A percentile compares a stretch with the other conserved stretches of the same genome.
Evolutionary conservation across 2,113 vertebrate species (phyloP).

Genomic region (Myrmecophaga tridactyla): DNA sequence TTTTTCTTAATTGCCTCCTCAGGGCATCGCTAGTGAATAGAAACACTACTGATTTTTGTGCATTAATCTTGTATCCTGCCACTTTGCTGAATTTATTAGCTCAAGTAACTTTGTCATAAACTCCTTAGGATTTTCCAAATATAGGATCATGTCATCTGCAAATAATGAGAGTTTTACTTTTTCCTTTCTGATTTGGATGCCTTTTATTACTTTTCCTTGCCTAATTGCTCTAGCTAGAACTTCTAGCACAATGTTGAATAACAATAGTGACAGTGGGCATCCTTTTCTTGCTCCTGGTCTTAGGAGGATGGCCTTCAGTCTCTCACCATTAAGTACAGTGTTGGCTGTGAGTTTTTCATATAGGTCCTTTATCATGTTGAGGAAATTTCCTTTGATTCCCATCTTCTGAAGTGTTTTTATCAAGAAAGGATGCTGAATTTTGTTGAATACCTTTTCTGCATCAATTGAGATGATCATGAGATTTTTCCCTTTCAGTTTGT

Average conservation of each 20-base stretch:
- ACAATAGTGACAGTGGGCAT: background rate
- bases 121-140: background rate
- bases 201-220: background rate
- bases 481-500: background rate
- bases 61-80: no score
- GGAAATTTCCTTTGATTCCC: no score
- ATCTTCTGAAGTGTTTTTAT: no score
- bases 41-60: no score
- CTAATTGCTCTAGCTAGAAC: background rate
- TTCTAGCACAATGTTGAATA: background rate
- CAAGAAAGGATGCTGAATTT: background rate
- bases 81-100: no score
- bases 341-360: background rate
- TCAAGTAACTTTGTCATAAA: no score
- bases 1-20: no score
- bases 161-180: background rate
- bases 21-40: no score
- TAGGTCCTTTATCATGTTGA: background rate
- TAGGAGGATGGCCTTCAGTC: background rate
- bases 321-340: background rate
- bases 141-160: background rate
- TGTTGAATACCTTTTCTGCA: background rate
- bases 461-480: background rate
- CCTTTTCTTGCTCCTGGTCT: background rate
- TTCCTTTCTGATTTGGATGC: background rate